A percentile compares a stretch with the other conserved stretches of the same genome.
phyloP scores from a whole-genome alignment of 2,113 vertebrate species.

The Saimiri boliviensis region DNA sequence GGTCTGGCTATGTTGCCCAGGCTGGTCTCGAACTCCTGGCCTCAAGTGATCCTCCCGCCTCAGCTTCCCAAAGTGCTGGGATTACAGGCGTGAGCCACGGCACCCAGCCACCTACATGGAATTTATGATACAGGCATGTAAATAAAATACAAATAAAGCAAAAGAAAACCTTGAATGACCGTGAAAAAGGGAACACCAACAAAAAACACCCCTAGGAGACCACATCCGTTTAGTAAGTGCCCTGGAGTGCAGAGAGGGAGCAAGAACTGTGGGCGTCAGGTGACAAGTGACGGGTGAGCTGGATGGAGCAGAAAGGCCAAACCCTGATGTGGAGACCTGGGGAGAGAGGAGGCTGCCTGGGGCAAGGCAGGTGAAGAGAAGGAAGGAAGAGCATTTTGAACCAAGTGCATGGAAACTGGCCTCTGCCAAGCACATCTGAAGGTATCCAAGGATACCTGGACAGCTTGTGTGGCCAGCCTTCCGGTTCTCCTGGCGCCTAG shows the following conservation, averaged over 20 bases:
- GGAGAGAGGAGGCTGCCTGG: not conserved
- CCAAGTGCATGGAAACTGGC: accelerated
- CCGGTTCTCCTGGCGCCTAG: not conserved
- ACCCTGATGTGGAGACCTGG: accelerated
- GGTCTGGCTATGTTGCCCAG: too few species aligned
- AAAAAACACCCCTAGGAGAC: not conserved
- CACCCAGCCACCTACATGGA: not conserved
- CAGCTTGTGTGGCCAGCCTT: not conserved
- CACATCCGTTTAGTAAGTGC: not conserved
- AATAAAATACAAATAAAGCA: not conserved
- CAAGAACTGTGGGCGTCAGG: not conserved
- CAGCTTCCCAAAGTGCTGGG: too few species aligned
- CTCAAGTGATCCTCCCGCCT: too few species aligned
- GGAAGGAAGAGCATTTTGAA: not conserved
- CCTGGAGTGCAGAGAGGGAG: not conserved
- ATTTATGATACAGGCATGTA: not conserved
- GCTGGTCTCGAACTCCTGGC: too few species aligned
- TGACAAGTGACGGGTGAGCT: not conserved
- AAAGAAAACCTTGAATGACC: not conserved
- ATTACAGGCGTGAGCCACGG: too few species aligned
- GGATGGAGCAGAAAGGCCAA: not conserved
- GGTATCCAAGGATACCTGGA: not conserved
- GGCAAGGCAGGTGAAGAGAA: not conserved
- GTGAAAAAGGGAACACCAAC: too few species aligned
- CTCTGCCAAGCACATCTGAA: not conserved